These are phyloP conservation scores for Lysiphlebus fabarum DNA, from an alignment of 1,140 invertebrate species.

Conservation along the genomic window DNA sequence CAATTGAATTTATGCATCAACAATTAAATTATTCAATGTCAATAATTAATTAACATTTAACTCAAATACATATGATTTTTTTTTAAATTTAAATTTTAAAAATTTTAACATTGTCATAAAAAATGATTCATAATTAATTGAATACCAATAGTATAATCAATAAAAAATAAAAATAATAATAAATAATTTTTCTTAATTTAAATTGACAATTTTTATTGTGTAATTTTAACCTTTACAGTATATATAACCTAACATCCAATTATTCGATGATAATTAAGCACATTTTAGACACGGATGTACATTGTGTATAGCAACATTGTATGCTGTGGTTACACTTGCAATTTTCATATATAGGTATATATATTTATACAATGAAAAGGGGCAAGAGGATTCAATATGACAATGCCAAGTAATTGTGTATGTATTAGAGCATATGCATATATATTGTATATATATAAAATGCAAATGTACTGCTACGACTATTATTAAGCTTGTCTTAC, in stretches of 20 bases:
- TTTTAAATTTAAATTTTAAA: too few relatives aligned
- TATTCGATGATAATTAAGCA: slow-evolving; percentile 13
- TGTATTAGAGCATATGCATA: slow-evolving; percentile 2
- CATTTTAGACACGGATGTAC: slow-evolving; percentile 4
- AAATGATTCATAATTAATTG: too few relatives aligned
- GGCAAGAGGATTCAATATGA: too few relatives aligned
- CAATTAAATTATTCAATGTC: too few relatives aligned
- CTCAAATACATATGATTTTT: too few relatives aligned
- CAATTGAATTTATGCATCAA: too few relatives aligned
- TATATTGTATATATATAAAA: slow-evolving; percentile 3
- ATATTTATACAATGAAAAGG: not conserved
- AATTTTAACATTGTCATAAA: too few relatives aligned
- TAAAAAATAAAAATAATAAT: too few relatives aligned
- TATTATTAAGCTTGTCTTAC: slow-evolving; percentile 15
- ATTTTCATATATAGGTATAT: not conserved
- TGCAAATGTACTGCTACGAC: slow-evolving; percentile 3
- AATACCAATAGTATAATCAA: too few relatives aligned
- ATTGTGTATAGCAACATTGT: slow-evolving; percentile 4
- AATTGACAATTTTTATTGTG: too few relatives aligned
- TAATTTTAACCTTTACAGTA: not conserved
- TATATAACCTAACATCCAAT: not conserved
- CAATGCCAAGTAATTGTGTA: not conserved
- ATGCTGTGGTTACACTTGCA: not conserved
- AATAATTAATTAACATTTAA: too few relatives aligned
- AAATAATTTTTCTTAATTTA: not conserved